Conservation (phyloP, 2,113 vertebrate species). For the Centrocercus urophasianus region DNA sequence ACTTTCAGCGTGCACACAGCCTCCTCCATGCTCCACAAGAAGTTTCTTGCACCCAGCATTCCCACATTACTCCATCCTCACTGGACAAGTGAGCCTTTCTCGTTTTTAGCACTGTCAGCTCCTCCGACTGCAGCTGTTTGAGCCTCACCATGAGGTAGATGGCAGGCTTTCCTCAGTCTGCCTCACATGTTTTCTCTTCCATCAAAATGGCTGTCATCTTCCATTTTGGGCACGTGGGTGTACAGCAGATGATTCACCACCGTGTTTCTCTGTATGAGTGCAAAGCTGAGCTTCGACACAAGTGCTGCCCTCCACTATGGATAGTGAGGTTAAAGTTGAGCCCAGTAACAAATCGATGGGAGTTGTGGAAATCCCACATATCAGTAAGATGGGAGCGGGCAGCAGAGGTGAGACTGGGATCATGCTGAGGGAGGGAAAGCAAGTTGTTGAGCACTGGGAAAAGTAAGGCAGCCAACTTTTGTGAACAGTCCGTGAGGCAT, state of each 20-base stretch:
- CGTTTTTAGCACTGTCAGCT: neutral
- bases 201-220: neutral
- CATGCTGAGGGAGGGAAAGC: neutral
- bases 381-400: neutral
- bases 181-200: neutral
- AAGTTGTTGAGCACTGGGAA: neutral
- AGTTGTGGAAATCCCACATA: neutral
- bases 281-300: neutral
- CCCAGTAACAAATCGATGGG: neutral
- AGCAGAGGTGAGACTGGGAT: neutral
- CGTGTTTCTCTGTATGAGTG: rapidly evolving
- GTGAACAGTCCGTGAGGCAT: neutral
- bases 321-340: neutral
- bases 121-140: neutral
- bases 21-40: neutral
- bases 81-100: neutral
- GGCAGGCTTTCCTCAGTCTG: neutral
- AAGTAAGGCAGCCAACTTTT: neutral
- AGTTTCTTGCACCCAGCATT: neutral
- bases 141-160: neutral
- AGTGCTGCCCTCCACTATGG: neutral
- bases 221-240: neutral
- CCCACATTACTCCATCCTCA: neutral
- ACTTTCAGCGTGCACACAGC: neutral
- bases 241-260: neutral